These are phyloP conservation scores for Ectobius pallidus DNA, from an alignment of 2,888 invertebrate species.

Conservation along the genomic window DNA sequence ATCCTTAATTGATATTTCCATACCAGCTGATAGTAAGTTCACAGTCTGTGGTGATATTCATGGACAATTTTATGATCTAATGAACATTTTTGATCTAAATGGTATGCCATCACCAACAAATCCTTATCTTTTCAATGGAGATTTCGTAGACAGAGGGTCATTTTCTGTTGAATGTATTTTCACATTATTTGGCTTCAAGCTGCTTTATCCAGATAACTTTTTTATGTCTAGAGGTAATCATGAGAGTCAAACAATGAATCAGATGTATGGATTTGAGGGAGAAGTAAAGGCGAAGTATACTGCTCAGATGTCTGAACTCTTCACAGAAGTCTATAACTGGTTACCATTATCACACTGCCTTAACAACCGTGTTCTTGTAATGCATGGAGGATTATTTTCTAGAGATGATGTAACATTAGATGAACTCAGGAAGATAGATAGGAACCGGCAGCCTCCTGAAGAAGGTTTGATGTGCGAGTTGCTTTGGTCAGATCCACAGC, in stretches of 20 bases:
- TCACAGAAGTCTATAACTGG: conserved; percentile 99
- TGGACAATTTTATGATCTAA: conserved; percentile 97
- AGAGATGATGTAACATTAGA: conserved; percentile 91
- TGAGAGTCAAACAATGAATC: conserved; percentile 97
- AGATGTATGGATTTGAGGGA: conserved; percentile 99
- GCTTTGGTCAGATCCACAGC: conserved; percentile 98
- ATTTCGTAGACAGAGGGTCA: conserved; percentile 98
- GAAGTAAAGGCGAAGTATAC: conserved; percentile 97
- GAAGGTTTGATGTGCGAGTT: conserved; percentile 87
- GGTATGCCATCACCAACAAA: conserved; percentile 94
- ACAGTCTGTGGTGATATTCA: conserved; percentile 99
- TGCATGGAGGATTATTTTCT: conserved; percentile 98
- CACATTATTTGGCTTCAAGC: conserved; percentile 93
- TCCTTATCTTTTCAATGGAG: conserved; percentile 98
- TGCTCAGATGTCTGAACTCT: conserved; percentile 93
- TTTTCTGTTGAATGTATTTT: conserved; percentile 99
- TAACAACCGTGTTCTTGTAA: conserved; percentile 83
- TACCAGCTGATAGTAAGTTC: conserved; percentile 87
- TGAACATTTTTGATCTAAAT: conserved; percentile 97
- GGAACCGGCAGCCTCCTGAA: conserved; percentile 97
- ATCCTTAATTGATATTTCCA: conserved; percentile 87
- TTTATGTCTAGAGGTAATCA: conserved; percentile 99
- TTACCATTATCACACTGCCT: conserved; percentile 95
- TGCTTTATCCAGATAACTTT: conserved; percentile 95
- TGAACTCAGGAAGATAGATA: conserved; percentile 85